These are phyloP conservation scores for Globodera rostochiensis DNA, from an alignment of 1,140 invertebrate species.

Conservation along the genomic window DNA sequence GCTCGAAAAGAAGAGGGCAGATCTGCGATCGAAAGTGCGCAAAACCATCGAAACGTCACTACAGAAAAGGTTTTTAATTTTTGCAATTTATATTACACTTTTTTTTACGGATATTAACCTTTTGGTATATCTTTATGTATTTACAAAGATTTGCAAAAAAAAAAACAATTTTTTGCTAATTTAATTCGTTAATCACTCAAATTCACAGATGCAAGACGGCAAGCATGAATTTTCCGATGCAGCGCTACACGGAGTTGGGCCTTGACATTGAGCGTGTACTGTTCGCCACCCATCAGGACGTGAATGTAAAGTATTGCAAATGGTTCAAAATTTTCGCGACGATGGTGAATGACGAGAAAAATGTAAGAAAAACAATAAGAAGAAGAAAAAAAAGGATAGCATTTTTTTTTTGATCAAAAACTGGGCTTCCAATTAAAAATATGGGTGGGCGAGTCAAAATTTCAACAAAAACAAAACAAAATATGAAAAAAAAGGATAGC, in stretches of 20 bases:
- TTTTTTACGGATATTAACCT: no score
- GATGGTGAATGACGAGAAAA: slow-evolving; percentile 18
- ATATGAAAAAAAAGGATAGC: no score
- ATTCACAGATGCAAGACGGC: background rate
- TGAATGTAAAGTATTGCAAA: slow-evolving; percentile 24
- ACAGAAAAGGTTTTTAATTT: slow-evolving; percentile 13
- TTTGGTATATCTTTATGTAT: no score
- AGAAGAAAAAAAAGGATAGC: no score
- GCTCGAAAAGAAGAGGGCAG: background rate
- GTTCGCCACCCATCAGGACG: slow-evolving; percentile 14
- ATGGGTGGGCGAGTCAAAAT: no score
- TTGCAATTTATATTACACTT: no score
- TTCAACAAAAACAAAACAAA: no score
- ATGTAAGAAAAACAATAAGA: slow-evolving; percentile 2
- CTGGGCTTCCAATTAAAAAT: no score
- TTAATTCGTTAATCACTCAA: background rate
- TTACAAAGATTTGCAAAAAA: no score
- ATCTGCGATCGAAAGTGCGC: slow-evolving; percentile 1
- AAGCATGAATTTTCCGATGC: slow-evolving; percentile 21
- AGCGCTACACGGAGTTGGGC: slow-evolving; percentile 24
- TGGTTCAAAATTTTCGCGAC: slow-evolving; percentile 25
- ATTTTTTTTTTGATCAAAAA: no score
- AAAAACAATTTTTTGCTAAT: background rate
- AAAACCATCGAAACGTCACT: slow-evolving; percentile 13
- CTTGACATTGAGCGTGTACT: slow-evolving; percentile 24